Evolutionary conservation across 2,888 invertebrate species (phyloP), one percentile per base, ranked within the genome.

Genomic region (Acrocera orbiculus): DNA sequence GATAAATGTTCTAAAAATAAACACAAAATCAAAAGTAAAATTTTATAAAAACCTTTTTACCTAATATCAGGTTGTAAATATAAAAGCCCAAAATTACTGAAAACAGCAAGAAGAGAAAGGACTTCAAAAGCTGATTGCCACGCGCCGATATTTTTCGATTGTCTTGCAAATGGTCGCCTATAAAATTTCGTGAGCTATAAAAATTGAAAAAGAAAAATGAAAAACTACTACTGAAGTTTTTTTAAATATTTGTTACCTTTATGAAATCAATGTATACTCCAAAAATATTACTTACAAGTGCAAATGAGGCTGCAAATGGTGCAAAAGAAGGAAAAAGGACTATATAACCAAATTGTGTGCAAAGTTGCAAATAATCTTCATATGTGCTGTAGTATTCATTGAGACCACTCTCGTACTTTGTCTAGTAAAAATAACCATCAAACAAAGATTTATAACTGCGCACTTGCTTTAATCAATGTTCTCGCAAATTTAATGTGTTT

Each of bases 261-360:
- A 77, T 78, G 34, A 77, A 72, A 53, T 81, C 80, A 2, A 74
- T 70, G 41, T 77, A 64, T 31, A 79, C 72, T 54, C 79, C 80
- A 22, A 77, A 60, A n/a, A 78, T 49, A 53, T 80, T 81, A 58
- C 79, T 80, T 31, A 75, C 49, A 3, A 79, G 61, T 0, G 79
- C 79, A 64, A 75, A 78, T 40, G 80, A 64, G 0, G 78, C 76
- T 0, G 80, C 79, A 44, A 77, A 62, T 0, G 81, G 80, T 46
- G 76, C 80, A 6, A 77, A 77, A 2, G 79, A 73, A 4, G 79
- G 76, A 55, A 81, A 81, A 13, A 81, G 61, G 41, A 76, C 76
- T 4, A 79, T 78, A 55, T 77, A 80, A 29, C 81, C 80, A 49
- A 79, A 80, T 57, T 81, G 81, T 31, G 79, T 71, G 54, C 76